These are phyloP conservation scores for Hololepta plana DNA, from an alignment of 2,888 invertebrate genomes.

Conservation along the genomic window DNA sequence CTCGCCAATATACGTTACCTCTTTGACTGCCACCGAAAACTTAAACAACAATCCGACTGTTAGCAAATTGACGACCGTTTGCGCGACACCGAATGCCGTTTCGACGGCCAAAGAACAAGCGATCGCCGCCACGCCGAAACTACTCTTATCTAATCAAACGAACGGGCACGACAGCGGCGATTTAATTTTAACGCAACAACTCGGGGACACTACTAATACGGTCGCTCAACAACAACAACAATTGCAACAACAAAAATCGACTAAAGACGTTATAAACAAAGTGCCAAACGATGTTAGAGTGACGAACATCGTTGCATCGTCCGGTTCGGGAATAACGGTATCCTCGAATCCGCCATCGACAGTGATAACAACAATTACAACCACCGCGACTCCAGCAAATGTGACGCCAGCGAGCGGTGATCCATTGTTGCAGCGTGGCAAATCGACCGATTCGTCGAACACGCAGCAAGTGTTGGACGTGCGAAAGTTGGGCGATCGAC, in stretches of 20 bases:
- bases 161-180: slow-evolving; percentile 16
- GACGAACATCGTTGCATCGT: too few species aligned
- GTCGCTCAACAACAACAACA: too few species aligned
- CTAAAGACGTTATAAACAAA: slow-evolving; percentile 11
- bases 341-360: too few species aligned
- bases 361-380: too few species aligned
- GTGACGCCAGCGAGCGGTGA: too few species aligned
- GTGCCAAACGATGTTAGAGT: slow-evolving; percentile 21
- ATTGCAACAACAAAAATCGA: too few species aligned
- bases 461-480: slow-evolving; percentile 29
- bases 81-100: slow-evolving; percentile 24
- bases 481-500: slow-evolving; percentile 26
- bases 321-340: too few species aligned
- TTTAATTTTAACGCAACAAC: slow-evolving; percentile 17
- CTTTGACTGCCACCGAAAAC: slow-evolving; percentile 38
- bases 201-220: slow-evolving; percentile 16
- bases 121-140: slow-evolving; percentile 20
- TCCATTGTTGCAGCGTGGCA: slow-evolving; percentile 9
- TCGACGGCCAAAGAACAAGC: slow-evolving; percentile 26
- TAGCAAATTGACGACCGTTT: slow-evolving; percentile 20
- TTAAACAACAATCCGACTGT: slow-evolving; percentile 33
- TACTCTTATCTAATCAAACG: slow-evolving; percentile 15
- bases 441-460: slow-evolving; percentile 9
- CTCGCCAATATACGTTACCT: slow-evolving; percentile 69
- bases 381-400: too few species aligned